These are phyloP conservation scores for Serrognathus titanus DNA, from an alignment of 2,888 invertebrate genomes.

Conservation along the genomic window DNA sequence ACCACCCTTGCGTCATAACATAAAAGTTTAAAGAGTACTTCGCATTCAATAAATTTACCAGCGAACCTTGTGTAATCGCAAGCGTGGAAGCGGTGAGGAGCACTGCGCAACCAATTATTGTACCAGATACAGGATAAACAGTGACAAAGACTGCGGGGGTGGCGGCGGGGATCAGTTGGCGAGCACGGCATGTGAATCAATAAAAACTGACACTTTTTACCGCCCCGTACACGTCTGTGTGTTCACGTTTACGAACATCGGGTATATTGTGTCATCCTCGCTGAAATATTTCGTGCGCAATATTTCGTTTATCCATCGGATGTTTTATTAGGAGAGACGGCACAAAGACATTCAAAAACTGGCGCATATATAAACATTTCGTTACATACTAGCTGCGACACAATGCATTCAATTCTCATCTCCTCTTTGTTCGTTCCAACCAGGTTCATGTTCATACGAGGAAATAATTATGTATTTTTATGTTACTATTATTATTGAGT, in stretches of 20 bases:
- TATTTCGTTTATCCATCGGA: too few relatives aligned
- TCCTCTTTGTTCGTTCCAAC: too few relatives aligned
- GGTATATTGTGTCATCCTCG: not conserved
- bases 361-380: too few relatives aligned
- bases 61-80: conserved; percentile 17
- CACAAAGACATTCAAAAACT: too few relatives aligned
- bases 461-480: too few relatives aligned
- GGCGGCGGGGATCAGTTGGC: conserved; percentile 31
- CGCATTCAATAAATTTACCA: too few relatives aligned
- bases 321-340: too few relatives aligned
- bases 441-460: too few relatives aligned
- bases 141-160: conserved; percentile 35
- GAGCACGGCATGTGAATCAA: conserved; percentile 43
- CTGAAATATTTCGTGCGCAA: too few relatives aligned
- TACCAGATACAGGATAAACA: conserved; percentile 45
- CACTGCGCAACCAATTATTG: conserved; percentile 44
- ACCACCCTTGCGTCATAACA: not conserved
- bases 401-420: too few relatives aligned
- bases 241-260: not conserved
- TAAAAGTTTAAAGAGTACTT: not conserved
- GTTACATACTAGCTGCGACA: too few relatives aligned
- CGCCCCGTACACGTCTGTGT: conserved; percentile 3
- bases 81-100: conserved; percentile 38
- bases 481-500: too few relatives aligned
- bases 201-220: conserved; percentile 45